Base-by-base conservation (phyloP, 2,888 invertebrate genomes). In the Aelia acuminata region DNA sequence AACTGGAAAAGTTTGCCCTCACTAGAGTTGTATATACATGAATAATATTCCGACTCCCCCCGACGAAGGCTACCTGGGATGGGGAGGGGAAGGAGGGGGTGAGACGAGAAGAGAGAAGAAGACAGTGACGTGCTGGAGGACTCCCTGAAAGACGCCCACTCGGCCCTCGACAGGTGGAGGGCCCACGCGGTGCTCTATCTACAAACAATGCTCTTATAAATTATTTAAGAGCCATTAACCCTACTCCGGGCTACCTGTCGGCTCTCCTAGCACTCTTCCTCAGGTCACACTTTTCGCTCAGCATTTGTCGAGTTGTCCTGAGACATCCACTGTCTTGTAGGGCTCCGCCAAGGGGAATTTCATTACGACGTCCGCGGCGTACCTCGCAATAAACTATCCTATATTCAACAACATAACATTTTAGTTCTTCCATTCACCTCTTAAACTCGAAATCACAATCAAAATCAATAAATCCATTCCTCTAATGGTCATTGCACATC, bases 131-230 rank as follows among this genome's bases (percentile, higher is more conserved):
- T 31, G 47, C 26, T 18, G 70, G 53, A 26, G 86, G 57, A 63
- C 43, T 20, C 39, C 57, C 86, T 63, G 31, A 63, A 63, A 63
- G 35, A 50, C 86, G 86, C 35, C 53, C 86, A 86, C 86, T 57
- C 86, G 86, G 50, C 43, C 26, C 43, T 31, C 53, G 31, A 84
- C 84, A 48, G 48, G 31, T 48, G 49, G 26, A 84, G 84, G n/a
- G 48, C 47, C 70, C 87, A 47, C 75, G 70, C 87, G 26, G 47
- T 26, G 26, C 70, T 87, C 47, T 87, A 75, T 87, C 70, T 87
- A 87, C 87, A 87, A 87, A 87, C 87, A 87, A 87, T 87, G 87
- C 87, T 87, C 87, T 87, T 87, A 87, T 87, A 87, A 87, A 87
- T 87, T 47, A 87, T 87, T 87, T 87, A 87, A 87, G 70, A 43